These are phyloP conservation scores for Rhinella marina DNA, from an alignment of 2,797 vertebrate species.

Conservation along the genomic window DNA sequence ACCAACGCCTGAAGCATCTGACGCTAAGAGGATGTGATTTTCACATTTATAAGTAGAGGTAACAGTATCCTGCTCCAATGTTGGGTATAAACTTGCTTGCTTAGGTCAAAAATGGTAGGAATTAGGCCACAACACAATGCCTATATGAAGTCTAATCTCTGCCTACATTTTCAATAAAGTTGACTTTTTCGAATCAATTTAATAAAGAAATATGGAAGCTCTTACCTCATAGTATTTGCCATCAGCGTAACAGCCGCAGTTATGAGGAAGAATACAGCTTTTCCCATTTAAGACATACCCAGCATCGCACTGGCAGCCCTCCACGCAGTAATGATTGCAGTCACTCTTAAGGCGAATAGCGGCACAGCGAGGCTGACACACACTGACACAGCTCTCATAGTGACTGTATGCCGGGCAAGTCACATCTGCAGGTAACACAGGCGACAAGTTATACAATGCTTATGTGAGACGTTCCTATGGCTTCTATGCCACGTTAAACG, in stretches of 20 bases:
- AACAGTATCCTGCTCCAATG: too few relatives aligned
- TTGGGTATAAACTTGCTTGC: too few relatives aligned
- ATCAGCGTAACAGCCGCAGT: slow-evolving; percentile 94
- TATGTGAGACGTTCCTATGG: not conserved
- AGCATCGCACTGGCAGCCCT: slow-evolving; percentile 94
- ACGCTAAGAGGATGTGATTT: too few relatives aligned
- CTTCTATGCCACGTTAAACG: too few relatives aligned
- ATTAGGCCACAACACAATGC: too few relatives aligned
- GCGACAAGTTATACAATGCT: not conserved
- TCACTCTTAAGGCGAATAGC: slow-evolving; percentile 91
- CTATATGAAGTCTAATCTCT: too few relatives aligned
- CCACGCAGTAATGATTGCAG: slow-evolving; percentile 94
- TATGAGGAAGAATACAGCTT: slow-evolving; percentile 92
- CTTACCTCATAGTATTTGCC: slow-evolving; percentile 95
- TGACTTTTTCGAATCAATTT: too few relatives aligned
- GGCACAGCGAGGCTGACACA: slow-evolving; percentile 93
- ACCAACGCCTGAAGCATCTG: too few relatives aligned
- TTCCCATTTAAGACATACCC: slow-evolving; percentile 95
- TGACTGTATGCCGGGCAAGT: slow-evolving; percentile 93
- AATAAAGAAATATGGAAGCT: too few relatives aligned
- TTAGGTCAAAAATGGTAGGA: too few relatives aligned
- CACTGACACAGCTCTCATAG: slow-evolving; percentile 90
- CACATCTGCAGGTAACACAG: slow-evolving; percentile 75
- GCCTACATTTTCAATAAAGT: too few relatives aligned
- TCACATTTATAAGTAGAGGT: too few relatives aligned